These are phyloP conservation scores for Psittacara wagleri DNA, from an alignment of 2,113 vertebrate species.

Conservation along the genomic window DNA sequence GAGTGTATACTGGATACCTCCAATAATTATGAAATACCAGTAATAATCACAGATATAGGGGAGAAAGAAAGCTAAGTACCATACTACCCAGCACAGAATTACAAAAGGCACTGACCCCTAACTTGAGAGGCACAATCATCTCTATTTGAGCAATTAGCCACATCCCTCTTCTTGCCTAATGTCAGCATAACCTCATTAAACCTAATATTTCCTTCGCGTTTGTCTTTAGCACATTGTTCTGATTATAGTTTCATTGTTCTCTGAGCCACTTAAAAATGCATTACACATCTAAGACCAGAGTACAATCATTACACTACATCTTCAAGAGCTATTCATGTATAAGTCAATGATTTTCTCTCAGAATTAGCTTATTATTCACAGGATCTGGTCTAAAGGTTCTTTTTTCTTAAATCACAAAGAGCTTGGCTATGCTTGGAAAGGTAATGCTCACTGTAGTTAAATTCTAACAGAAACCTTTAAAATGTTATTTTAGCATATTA, in stretches of 20 bases:
- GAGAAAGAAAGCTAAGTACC: neutral
- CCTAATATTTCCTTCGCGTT: neutral
- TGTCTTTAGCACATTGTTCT: constrained; percentile 33
- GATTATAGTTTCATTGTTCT: constrained; percentile 35
- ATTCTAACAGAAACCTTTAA: neutral
- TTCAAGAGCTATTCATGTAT: constrained; percentile 45
- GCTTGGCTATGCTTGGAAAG: neutral
- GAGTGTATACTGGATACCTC: neutral
- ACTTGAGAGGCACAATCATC: neutral
- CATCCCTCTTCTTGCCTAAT: neutral
- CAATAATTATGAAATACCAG: neutral
- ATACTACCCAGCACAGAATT: neutral
- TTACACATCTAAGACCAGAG: constrained; percentile 20
- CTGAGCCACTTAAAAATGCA: constrained; percentile 32
- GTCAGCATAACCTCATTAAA: constrained; percentile 16
- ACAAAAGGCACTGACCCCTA: neutral
- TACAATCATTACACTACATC: constrained; percentile 3
- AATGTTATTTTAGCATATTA: neutral
- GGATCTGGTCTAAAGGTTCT: neutral
- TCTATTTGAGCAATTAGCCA: neutral
- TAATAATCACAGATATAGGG: neutral
- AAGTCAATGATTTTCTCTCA: constrained; percentile 37
- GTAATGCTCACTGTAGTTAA: neutral
- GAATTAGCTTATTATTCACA: constrained; percentile 53
- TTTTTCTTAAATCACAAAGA: constrained; percentile 11